Conservation (phyloP, 1,140 invertebrate genomes). For the Melitaea cinxia region DNA sequence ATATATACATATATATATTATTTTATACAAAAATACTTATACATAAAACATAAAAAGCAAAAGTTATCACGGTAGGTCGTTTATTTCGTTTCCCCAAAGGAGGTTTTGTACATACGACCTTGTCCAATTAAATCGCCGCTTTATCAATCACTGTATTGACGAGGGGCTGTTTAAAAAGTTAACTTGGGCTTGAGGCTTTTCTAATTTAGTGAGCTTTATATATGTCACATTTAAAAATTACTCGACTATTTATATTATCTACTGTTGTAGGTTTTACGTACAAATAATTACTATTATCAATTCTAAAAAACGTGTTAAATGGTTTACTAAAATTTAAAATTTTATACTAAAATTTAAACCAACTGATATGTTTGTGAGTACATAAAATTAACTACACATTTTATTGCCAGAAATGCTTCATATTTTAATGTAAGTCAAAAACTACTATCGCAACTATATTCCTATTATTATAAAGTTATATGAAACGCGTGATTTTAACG, state of each 20-base stretch:
- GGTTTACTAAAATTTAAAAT: too few relatives aligned
- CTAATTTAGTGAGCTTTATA: conserved; percentile 26
- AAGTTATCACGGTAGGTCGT: conserved; percentile 29
- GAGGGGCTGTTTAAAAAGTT: conserved; percentile 48
- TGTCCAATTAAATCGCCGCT: conserved; percentile 53
- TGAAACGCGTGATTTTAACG: background rate
- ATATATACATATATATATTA: too few relatives aligned
- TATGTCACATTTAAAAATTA: conserved; percentile 6
- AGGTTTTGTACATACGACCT: conserved; percentile 51
- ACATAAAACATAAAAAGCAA: conserved; percentile 3
- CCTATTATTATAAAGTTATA: background rate
- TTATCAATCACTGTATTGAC: conserved; percentile 64
- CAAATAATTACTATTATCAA: too few relatives aligned
- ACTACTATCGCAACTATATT: too few relatives aligned
- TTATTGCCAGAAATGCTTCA: too few relatives aligned
- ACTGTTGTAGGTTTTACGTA: background rate
- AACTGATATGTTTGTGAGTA: too few relatives aligned
- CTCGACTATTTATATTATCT: background rate
- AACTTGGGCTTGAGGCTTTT: conserved; percentile 28
- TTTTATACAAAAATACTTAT: too few relatives aligned
- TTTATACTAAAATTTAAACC: too few relatives aligned
- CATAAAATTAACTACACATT: too few relatives aligned
- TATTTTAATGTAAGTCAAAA: too few relatives aligned
- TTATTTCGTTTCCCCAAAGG: conserved; percentile 48
- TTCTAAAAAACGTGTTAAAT: too few relatives aligned